These are phyloP conservation scores for Autographa gamma DNA, from an alignment of 2,888 invertebrate species.

Conservation along the genomic window DNA sequence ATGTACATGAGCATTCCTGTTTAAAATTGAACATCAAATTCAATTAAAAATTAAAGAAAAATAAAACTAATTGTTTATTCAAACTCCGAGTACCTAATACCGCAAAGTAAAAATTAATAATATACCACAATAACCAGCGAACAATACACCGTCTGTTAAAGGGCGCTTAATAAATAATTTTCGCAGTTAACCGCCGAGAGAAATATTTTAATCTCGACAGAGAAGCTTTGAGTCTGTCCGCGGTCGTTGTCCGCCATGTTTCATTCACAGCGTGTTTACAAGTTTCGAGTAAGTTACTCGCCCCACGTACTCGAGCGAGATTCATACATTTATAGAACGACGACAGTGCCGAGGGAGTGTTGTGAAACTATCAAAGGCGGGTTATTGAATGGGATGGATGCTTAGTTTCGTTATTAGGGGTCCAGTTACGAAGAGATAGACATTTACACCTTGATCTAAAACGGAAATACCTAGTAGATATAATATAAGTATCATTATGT, in stretches of 20 bases:
- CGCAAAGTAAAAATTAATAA: conserved; percentile 47
- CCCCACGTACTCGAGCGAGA: conserved; percentile 49
- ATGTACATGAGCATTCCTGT: neutral
- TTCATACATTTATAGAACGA: conserved; percentile 54
- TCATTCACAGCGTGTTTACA: conserved; percentile 76
- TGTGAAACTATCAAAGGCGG: conserved; percentile 44
- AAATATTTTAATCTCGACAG: conserved; percentile 85
- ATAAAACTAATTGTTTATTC: conserved; percentile 14
- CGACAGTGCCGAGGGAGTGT: conserved; percentile 54
- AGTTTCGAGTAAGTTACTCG: conserved; percentile 66
- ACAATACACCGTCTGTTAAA: conserved; percentile 68
- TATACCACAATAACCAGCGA: conserved; percentile 55
- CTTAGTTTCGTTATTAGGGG: conserved; percentile 1
- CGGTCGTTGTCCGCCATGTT: conserved; percentile 78
- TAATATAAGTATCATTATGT: too few relatives aligned
- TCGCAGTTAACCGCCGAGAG: conserved; percentile 77
- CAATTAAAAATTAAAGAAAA: too few relatives aligned
- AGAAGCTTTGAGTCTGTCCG: conserved; percentile 76
- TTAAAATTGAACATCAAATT: too few relatives aligned
- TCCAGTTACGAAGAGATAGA: neutral
- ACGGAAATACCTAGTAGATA: too few relatives aligned
- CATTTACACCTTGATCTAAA: too few relatives aligned
- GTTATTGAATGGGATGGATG: conserved; percentile 23
- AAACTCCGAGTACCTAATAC: conserved; percentile 22
- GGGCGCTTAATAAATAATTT: conserved; percentile 82